Percentiles rank a stretch among this genome's conserved stretches.
Conservation (phyloP, 2,113 vertebrate species). For the Dasyornis broadbenti region DNA sequence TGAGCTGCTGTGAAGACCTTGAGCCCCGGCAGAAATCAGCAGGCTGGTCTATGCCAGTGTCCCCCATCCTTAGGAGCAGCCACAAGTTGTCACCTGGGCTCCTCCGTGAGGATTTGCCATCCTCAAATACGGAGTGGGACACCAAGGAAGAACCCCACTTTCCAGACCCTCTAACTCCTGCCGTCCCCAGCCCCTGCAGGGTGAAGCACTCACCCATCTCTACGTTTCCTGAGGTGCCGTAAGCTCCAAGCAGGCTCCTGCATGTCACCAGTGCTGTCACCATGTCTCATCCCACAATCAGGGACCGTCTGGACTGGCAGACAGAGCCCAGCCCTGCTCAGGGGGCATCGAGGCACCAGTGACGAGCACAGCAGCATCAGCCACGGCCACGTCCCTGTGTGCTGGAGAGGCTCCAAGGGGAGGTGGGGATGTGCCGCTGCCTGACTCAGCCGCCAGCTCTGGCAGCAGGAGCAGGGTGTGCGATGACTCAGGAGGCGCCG, state of each 20-base stretch:
- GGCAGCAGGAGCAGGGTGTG: neutral
- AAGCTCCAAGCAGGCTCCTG: neutral
- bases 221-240: rapidly evolving
- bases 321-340: neutral
- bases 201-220: neutral
- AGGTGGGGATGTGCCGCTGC: neutral
- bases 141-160: neutral
- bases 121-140: rapidly evolving
- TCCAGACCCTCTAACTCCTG: neutral
- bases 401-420: neutral
- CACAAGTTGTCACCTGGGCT: neutral
- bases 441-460: slow-evolving; percentile 1
- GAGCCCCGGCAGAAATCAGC: neutral
- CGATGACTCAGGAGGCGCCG: slow-evolving; percentile 41
- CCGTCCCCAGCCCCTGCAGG: neutral
- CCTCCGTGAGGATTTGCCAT: rapidly evolving
- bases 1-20: neutral
- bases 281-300: neutral
- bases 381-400: rapidly evolving
- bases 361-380: neutral
- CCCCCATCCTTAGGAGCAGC: neutral
- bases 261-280: neutral
- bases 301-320: neutral
- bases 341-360: neutral
- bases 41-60: neutral